Base-by-base conservation (phyloP, 2,888 invertebrate species). In the Mimumesa dahlbomi region DNA sequence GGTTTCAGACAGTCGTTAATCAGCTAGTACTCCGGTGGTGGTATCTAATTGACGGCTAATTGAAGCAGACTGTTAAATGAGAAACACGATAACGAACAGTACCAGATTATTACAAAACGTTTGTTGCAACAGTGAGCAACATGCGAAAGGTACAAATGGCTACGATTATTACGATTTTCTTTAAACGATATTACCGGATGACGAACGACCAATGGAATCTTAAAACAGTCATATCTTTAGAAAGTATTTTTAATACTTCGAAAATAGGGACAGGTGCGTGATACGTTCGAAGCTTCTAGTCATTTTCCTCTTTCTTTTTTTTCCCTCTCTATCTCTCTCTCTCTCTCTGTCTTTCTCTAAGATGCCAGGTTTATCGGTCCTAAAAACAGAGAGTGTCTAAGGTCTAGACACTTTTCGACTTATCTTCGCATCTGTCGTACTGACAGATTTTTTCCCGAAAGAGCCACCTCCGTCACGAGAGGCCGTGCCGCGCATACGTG, bases 11-110 rank as follows among this genome's bases (percentile, higher is more conserved):
- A 69, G 75, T 75, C 77, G 80, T 80, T 80, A 77, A 79, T 79
- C 77, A 77, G 77, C 63, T 57, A 18, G 59, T 65, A 38, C 67
- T 71, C 61, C 58, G 58, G 49, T 65, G 73, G 77, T 79, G 79
- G 67, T 77, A 75, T 77, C 77, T 80, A 79, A 77, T 79, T 80
- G 79, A 80, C 80, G 80, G 75, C 77, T 79, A 79, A 79, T 79
- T 77, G 79, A 75, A 77, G 67, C 68, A 63, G 73, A 75, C 72
- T 71, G 73, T 73, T 79, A 81, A 80, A 80, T 64, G 79, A 75
- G 77, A 80, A 75, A 79, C 73, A 67, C 73, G 80, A 80, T 77
- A 77, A 72, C 75, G 70, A 64, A 76, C 72, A 42, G 66, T 40
- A 46, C 52, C 50, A 48, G 70, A 73, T 74, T 77, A 69, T 79